phyloP scores from a whole-genome alignment of 2,888 invertebrate genomes.

The Enoplolaimus lenunculus region DNA sequence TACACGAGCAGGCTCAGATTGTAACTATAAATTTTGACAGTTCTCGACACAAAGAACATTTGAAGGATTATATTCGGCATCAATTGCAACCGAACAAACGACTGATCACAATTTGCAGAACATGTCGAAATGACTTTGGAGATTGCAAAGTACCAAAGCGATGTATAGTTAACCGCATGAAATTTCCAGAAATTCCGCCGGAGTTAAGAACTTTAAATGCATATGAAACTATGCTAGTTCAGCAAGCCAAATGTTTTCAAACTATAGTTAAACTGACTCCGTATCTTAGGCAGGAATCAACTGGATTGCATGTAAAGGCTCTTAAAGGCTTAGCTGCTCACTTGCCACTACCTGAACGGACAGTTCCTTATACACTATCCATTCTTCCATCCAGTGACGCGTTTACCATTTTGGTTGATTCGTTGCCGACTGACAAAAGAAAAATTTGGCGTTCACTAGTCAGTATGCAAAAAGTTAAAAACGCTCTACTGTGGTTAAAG shows the following conservation, averaged over 20 bases:
- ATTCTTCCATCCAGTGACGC: neutral
- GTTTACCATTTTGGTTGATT: slow-evolving; percentile 1
- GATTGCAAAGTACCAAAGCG: neutral
- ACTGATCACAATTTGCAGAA: too few relatives aligned
- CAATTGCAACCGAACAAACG: too few relatives aligned
- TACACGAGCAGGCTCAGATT: too few relatives aligned
- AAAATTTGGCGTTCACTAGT: neutral
- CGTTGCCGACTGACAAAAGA: neutral
- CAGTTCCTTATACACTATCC: neutral
- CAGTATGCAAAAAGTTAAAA: neutral
- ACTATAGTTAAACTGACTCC: neutral
- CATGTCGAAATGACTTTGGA: too few relatives aligned
- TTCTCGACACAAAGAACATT: too few relatives aligned
- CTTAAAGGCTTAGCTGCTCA: neutral
- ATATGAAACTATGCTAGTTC: neutral
- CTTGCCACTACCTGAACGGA: neutral
- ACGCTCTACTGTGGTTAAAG: neutral
- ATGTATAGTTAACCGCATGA: neutral
- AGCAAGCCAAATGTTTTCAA: neutral
- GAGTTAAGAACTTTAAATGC: neutral
- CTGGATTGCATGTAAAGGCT: neutral
- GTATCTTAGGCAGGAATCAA: neutral
- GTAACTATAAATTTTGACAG: too few relatives aligned
- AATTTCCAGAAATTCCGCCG: neutral
- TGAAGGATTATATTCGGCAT: too few relatives aligned